Conservation (phyloP, 2,797 vertebrate genomes). For the Glyptemys insculpta region DNA sequence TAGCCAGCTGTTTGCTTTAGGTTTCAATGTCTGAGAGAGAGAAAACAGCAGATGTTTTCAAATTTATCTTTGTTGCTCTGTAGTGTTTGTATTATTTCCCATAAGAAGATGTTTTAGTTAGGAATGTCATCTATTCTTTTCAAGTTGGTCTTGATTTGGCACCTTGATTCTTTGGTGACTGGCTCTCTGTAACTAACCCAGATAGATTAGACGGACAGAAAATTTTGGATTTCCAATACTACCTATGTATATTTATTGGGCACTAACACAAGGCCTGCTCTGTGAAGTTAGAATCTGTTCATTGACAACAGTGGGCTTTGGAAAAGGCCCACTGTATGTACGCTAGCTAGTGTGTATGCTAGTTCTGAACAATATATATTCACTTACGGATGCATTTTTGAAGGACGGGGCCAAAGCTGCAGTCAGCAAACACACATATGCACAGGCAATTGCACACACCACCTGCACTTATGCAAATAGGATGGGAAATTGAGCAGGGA, state of each 20-base stretch:
- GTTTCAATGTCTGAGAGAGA: neutral
- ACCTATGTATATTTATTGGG: neutral
- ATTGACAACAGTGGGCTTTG: neutral
- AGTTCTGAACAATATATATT: neutral
- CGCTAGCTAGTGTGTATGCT: neutral
- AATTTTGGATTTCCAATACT: neutral
- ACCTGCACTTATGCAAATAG: neutral
- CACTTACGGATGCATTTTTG: neutral
- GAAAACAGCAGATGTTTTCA: neutral
- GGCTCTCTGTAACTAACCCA: neutral
- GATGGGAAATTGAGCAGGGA: neutral
- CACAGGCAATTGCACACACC: neutral
- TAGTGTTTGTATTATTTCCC: neutral
- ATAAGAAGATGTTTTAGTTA: neutral
- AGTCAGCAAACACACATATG: neutral
- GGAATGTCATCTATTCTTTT: neutral
- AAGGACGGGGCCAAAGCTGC: neutral
- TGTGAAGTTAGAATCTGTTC: neutral
- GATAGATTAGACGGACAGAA: neutral
- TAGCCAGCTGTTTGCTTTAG: neutral
- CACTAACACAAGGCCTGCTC: neutral
- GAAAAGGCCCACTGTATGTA: neutral
- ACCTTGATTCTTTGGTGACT: neutral
- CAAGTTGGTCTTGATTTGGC: neutral
- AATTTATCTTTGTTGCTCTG: neutral